Conservation (phyloP, 2,888 invertebrate genomes). For the Fabriciana adippe region DNA sequence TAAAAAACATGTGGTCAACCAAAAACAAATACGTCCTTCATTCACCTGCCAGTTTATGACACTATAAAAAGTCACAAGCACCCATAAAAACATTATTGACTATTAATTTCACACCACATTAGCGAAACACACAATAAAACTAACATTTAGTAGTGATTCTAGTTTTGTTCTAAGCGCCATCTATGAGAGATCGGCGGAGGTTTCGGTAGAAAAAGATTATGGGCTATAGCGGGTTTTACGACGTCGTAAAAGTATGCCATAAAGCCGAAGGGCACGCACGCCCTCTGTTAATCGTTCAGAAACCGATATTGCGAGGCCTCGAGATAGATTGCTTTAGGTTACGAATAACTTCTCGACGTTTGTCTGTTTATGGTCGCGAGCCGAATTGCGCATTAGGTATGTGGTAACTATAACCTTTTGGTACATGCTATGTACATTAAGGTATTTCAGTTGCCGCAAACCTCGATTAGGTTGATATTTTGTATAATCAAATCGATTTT, state of each 20-base stretch:
- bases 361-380: conserved; percentile 72
- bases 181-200: conserved; percentile 59
- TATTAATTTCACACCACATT: conserved; percentile 83
- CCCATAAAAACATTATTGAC: conserved; percentile 81
- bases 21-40: conserved; percentile 69
- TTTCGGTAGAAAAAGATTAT: conserved; percentile 76
- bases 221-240: conserved; percentile 77
- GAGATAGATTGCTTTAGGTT: conserved; percentile 78
- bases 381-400: conserved; percentile 51
- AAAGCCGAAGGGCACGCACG: conserved; percentile 81
- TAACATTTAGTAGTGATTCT: conserved; percentile 73
- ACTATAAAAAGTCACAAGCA: conserved; percentile 75
- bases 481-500: background rate
- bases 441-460: conserved; percentile 21
- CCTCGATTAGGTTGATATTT: conserved; percentile 10
- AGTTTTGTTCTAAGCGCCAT: conserved; percentile 76
- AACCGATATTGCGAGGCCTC: conserved; percentile 81
- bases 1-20: conserved; percentile 64
- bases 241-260: conserved; percentile 79
- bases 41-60: conserved; percentile 74
- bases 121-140: conserved; percentile 82
- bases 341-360: conserved; percentile 75
- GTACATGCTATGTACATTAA: conserved; percentile 15
- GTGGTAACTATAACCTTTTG: conserved; percentile 36
- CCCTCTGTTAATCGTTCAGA: conserved; percentile 82